Evolutionary conservation across 2,113 vertebrate genomes (phyloP), one percentile per base, ranked within the genome.

Genomic region (Monarcha castaneiventris): DNA sequence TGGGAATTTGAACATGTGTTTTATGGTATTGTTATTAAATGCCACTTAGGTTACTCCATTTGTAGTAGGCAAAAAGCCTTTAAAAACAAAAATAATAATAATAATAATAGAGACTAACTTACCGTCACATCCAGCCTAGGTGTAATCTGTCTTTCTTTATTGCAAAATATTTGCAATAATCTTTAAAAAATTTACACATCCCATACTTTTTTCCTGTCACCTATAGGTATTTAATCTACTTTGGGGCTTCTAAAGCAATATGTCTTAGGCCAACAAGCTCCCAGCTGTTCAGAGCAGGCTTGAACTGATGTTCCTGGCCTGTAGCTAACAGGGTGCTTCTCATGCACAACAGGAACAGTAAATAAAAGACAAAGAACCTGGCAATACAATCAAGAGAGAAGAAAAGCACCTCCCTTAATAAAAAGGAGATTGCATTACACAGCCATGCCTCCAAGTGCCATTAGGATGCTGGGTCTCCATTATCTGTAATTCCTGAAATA

Each of bases 311-410:
- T 35, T 84, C 54, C 62, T 87, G 81, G 84, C 66, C 74, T 82
- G 52, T 58, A 77, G 66, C 78, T 83, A 44, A 23, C 37, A 35
- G 56, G 46, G 9, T 76, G 32, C 66, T 93, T 82, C 43, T 54
- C 73, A 22, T 75, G 76, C 49, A 93, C 72, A 51, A 37, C 41
- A 61, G 62, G 37, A 93, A 48, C 66, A n/a, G 87, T 83, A 95
- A 97, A 85, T 69, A 90, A 92, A 87, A 87, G 27, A 30, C 66
- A 84, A 94, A 89, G 73, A 83, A 84, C 55, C 37, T 17, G 67
- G 55, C 62, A 95, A 85, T 67, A 49, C 62, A 90, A 87, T 59
- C 66, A 95, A 35, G 84, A 55, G 71, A 77, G 79, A 69, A 89
- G 66, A 89, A 83, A 79, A 85, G 72, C 48, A 72, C 80, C 54